Conservation (phyloP, 1,140 invertebrate genomes). For the Holotrichia oblita region DNA sequence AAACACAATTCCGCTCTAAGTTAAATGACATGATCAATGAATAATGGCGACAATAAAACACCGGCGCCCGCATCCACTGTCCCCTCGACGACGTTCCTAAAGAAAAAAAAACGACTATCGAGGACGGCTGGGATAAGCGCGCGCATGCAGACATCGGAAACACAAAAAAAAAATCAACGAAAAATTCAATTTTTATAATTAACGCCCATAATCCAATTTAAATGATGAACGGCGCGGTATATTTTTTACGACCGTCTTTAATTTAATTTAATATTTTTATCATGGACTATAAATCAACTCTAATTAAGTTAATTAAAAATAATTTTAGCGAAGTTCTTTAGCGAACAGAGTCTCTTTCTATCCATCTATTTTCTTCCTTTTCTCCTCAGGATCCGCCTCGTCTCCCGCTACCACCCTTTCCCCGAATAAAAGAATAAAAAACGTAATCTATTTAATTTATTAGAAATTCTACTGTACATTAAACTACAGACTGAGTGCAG, state of each 20-base stretch:
- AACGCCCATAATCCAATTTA: constrained; percentile 60
- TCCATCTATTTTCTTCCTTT: neutral
- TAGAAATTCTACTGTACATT: constrained; percentile 47
- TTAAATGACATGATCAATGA: constrained; percentile 4
- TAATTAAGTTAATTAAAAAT: constrained; percentile 63
- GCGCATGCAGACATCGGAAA: constrained; percentile 35
- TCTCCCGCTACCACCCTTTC: neutral
- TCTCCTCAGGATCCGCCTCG: neutral
- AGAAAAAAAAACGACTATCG: neutral
- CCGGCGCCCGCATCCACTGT: neutral
- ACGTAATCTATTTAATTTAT: constrained; percentile 56
- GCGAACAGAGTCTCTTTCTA: constrained; percentile 34
- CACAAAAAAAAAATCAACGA: constrained; percentile 10
- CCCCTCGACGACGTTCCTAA: neutral
- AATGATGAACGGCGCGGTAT: constrained; percentile 56
- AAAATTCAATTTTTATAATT: constrained; percentile 55
- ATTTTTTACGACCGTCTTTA: constrained; percentile 59
- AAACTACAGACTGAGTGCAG: neutral
- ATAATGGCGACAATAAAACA: constrained; percentile 13
- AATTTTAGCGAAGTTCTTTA: constrained; percentile 58
- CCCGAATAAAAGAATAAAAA: constrained; percentile 52
- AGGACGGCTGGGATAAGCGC: constrained; percentile 5
- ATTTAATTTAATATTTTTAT: constrained; percentile 62
- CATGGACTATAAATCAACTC: constrained; percentile 61
- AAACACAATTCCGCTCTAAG: neutral